Conservation (phyloP, 2,888 invertebrate genomes). For the Netelia virgata region DNA sequence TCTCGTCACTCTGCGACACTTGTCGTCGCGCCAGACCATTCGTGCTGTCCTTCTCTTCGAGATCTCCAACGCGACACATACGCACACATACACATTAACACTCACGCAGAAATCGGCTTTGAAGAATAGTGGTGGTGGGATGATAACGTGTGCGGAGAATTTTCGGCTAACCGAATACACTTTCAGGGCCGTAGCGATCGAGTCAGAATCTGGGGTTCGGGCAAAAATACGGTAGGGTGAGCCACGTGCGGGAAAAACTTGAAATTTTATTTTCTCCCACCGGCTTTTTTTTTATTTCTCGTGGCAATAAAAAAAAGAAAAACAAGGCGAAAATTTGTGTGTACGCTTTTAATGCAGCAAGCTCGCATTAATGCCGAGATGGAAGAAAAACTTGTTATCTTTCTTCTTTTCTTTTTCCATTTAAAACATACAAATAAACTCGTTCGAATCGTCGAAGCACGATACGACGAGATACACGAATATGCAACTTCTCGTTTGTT, state of each 20-base stretch:
- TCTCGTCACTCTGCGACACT: conserved; percentile 29
- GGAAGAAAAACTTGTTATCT: too few species aligned
- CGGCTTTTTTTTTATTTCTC: not conserved
- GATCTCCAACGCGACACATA: not conserved
- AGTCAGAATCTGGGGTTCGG: not conserved
- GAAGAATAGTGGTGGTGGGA: conserved; percentile 34
- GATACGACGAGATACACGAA: not conserved
- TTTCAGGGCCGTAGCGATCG: conserved; percentile 57
- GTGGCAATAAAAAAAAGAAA: not conserved
- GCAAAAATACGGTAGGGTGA: not conserved
- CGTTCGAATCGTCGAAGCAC: not conserved
- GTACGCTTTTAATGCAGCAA: too few species aligned
- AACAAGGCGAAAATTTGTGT: not conserved
- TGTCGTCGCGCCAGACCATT: not conserved
- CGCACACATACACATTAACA: not conserved
- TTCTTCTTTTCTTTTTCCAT: not conserved
- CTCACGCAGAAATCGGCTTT: not conserved
- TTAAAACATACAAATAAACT: not conserved
- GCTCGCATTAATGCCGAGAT: too few species aligned
- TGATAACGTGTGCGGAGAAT: conserved; percentile 56
- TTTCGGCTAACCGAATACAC: conserved; percentile 44
- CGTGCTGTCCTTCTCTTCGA: not conserved
- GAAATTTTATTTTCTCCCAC: not conserved
- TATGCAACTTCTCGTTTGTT: conserved; percentile 1
- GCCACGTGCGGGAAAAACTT: conserved; percentile 35